Evolutionary conservation across 1,140 invertebrate species (phyloP), one percentile per base, ranked within the genome.

Genomic region (Aphidius gifuensis): DNA sequence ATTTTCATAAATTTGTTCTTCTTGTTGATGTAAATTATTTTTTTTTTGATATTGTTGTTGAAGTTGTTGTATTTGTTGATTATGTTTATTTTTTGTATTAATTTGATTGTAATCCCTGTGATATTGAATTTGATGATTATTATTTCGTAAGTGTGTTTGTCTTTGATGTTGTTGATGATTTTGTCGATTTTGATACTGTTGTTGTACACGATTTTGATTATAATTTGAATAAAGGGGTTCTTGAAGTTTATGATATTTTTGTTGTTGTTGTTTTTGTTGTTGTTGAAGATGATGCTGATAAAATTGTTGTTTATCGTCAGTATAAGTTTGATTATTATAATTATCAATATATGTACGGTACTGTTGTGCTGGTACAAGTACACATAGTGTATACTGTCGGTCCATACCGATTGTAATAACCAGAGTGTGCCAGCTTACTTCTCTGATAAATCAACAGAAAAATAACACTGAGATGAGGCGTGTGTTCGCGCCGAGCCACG

Each of bases 371-470:
- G 79, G 79, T 72, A 81, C 78, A 60, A 81, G 78, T 73, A 81
- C 74, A 64, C 79, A 81, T 61, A 81, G 73, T 40, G 79, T 79
- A 69, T 79, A 81, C 77, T 81, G 79, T 68, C 77, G 78, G 75
- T 80, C 79, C 79, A 81, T 81, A 70, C 76, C 76, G 38, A 9
- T 46, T n/a, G n/a, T 9, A 53, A 53, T 53, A 39, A 53, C 23
- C 23, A 32, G 23, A 32, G 54, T 58, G 60, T 47, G 11, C 9
- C 60, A 47, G 6, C 43, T 7, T 11, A 56, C 38, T 32, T 39
- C 49, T 40, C 40, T 60, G 2, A 32, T 32, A 32, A 32, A 32
- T 32, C 23, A 32, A 32, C 23, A 32, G 23, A 1, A 32, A 32
- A 32, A 32, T 32, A 32, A 32, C 23, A 32, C 23, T 32, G 23